Evolutionary conservation across 2,888 invertebrate species (phyloP), one percentile per base, ranked within the genome.

Genomic region (Pharmacophagus antenor): DNA sequence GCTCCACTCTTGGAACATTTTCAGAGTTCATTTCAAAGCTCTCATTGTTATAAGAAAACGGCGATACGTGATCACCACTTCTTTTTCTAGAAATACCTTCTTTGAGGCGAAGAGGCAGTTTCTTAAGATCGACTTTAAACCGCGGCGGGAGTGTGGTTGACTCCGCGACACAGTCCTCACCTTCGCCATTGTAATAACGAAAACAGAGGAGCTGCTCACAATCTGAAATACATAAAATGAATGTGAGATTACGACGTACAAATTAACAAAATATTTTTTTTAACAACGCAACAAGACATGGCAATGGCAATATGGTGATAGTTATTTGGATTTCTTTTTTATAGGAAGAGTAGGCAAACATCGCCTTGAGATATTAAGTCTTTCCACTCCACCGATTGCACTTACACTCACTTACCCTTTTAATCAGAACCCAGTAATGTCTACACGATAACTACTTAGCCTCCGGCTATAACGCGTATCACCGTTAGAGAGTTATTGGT

Each of bases 161-260:
- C 80, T 94, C 93, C 63, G 93, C 94, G 66, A 92, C 88, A 76
- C 93, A 93, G 70, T 93, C 92, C 70, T 93, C 89, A 64, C 91
- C 92, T 62, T 93, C 88, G 67, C 93, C 93, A 82, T 93, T 93
- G 85, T 93, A 94, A 84, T 94, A 94, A 54, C 94, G 94, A 80
- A 94, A 94, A 78, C 94, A 94, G 67, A 94, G 88, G 66, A 94
- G 87, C 78, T 93, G 94, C 77, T 93, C 93, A 78, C 93, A 93
- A 79, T 94, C 94, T 94, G 91, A 64, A 93, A 92, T 54, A n/a
- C 20, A 50, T 23, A 12, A 17, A 46, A 25, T 10, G 20, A 50
- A 44, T 41, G 53, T 27, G 22, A 20, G 8, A 21, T 10, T 23
- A 25, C 5, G n/a, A n/a, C 15, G 3, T n/a, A n/a, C 8, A 27